These are phyloP conservation scores for Orchesella cincta DNA, from an alignment of 1,140 invertebrate genomes.

Conservation along the genomic window DNA sequence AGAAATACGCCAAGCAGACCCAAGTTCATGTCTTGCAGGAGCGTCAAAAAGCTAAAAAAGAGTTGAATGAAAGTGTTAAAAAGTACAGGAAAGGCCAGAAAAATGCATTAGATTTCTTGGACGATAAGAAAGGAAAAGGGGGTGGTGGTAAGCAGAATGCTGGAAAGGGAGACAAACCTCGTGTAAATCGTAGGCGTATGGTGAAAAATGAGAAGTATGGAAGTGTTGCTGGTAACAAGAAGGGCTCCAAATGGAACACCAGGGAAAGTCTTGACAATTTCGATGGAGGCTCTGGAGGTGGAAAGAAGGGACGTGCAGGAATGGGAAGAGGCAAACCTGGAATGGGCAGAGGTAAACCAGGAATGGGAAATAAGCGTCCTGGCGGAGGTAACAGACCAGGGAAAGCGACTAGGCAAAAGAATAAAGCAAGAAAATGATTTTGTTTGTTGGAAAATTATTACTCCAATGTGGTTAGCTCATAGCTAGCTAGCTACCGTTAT, in stretches of 20 bases:
- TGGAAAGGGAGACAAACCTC: slow-evolving; percentile 12
- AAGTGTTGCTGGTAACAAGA: slow-evolving; percentile 94
- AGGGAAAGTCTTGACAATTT: slow-evolving; percentile 64
- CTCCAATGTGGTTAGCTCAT: too few relatives aligned
- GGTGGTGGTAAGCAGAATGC: slow-evolving; percentile 20
- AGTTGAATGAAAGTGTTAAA: slow-evolving; percentile 81
- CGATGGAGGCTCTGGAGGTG: too few relatives aligned
- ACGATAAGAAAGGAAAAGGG: slow-evolving; percentile 58
- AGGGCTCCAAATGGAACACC: slow-evolving; percentile 84
- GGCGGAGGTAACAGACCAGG: slow-evolving; percentile 37
- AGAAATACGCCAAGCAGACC: slow-evolving; percentile 89
- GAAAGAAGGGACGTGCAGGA: neutral
- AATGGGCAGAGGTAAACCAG: slow-evolving; percentile 43
- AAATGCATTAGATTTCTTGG: slow-evolving; percentile 80
- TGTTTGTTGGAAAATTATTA: too few relatives aligned
- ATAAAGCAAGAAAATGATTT: slow-evolving; percentile 47
- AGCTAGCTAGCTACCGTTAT: too few relatives aligned
- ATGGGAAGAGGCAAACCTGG: slow-evolving; percentile 21
- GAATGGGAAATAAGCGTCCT: neutral
- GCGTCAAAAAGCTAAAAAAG: slow-evolving; percentile 63
- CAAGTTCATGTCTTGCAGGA: slow-evolving; percentile 80
- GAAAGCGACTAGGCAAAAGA: slow-evolving; percentile 3
- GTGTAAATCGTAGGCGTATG: slow-evolving; percentile 56
- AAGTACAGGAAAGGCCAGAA: slow-evolving; percentile 80
- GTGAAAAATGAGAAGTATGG: slow-evolving; percentile 87